Percentiles rank a stretch among this genome's conserved stretches.
Evolutionary conservation across 2,888 invertebrate genomes (phyloP).

Genomic region (Beris chalybata): DNA sequence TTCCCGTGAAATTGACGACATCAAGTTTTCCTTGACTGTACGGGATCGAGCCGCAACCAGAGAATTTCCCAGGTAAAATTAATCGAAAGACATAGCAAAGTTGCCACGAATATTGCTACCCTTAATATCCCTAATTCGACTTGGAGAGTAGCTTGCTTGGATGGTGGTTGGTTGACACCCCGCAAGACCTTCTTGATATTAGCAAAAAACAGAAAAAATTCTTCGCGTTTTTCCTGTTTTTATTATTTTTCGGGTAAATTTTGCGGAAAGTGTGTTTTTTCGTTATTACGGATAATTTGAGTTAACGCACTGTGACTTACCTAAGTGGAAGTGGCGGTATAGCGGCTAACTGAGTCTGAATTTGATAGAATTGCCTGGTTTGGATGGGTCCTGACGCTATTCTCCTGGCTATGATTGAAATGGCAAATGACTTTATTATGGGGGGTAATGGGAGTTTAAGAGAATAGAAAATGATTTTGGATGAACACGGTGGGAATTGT

Average conservation of each 20-base stretch:
- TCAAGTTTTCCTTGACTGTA: too few species aligned
- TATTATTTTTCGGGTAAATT: not conserved
- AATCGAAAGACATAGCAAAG: conserved; percentile 18
- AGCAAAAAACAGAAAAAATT: not conserved
- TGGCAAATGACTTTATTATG: conserved; percentile 5
- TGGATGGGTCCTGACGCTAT: not conserved
- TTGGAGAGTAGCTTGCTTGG: not conserved
- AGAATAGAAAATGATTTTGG: not conserved
- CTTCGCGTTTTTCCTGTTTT: not conserved
- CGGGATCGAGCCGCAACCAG: not conserved
- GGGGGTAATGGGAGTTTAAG: not conserved
- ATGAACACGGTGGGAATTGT: not conserved
- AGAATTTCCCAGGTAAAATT: conserved; percentile 16
- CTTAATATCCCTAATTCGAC: conserved; percentile 2
- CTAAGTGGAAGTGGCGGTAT: not conserved
- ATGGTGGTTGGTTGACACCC: not conserved
- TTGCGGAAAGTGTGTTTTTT: not conserved
- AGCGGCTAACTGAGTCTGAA: not conserved
- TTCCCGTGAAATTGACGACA: too few species aligned
- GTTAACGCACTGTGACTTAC: conserved; percentile 9
- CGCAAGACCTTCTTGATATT: not conserved
- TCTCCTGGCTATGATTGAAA: not conserved
- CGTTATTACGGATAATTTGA: not conserved
- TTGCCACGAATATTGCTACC: conserved; percentile 4
- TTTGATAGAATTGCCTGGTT: not conserved